These are phyloP conservation scores for Idaea aversata DNA, from an alignment of 2,888 invertebrate species.

Conservation along the genomic window DNA sequence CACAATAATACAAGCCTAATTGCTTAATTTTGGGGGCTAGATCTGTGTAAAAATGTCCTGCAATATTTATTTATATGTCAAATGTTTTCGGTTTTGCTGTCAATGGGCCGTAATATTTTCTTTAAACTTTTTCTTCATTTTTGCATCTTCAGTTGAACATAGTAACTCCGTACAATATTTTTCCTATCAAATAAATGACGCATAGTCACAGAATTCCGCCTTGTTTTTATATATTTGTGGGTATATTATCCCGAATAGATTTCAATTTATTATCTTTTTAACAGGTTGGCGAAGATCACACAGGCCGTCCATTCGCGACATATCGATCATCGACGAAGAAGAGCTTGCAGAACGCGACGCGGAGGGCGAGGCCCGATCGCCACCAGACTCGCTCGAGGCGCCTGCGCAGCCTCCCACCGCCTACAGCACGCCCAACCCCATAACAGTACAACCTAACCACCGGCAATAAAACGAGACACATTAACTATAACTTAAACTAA, in stretches of 20 bases:
- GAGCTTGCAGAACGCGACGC: conserved; percentile 83
- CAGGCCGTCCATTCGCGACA: conserved; percentile 91
- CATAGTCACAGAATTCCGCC: not conserved
- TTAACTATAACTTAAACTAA: not conserved
- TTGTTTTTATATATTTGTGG: conserved; percentile 11
- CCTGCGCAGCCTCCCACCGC: conserved; percentile 44
- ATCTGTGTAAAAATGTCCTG: no score
- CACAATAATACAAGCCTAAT: no score
- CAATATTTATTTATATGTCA: no score
- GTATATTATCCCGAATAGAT: not conserved
- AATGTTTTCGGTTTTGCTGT: no score
- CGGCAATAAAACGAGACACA: conserved; percentile 24
- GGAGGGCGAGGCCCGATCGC: conserved; percentile 49
- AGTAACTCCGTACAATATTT: not conserved
- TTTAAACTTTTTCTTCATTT: no score
- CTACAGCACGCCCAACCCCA: conserved; percentile 59
- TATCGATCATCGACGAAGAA: conserved; percentile 92
- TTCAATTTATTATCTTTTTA: conserved; percentile 10
- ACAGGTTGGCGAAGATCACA: conserved; percentile 89
- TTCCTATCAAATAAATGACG: not conserved
- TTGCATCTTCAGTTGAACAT: no score
- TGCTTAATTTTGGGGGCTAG: no score
- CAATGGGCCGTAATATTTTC: no score
- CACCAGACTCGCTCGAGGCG: conserved; percentile 41
- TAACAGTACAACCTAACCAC: conserved; percentile 70